phyloP scores from a whole-genome alignment of 2,113 vertebrate species.

The Rhinolophus ferrumequinum region DNA sequence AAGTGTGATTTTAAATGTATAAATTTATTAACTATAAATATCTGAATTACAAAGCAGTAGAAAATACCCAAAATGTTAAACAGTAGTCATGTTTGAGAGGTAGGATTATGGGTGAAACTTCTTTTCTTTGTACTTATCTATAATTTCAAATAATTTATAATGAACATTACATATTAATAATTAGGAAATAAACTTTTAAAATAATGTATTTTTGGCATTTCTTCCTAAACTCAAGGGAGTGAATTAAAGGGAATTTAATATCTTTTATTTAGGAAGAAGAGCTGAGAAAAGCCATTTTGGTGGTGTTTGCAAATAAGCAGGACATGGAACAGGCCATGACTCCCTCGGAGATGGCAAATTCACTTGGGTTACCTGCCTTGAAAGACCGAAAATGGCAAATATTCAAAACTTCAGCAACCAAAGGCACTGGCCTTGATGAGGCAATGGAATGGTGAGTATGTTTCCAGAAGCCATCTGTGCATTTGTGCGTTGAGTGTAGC shows the following conservation, averaged over 20 bases:
- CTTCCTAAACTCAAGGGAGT: not conserved
- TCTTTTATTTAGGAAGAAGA: constrained; percentile 93
- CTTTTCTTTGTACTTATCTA: not conserved
- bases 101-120: not conserved
- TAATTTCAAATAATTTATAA: constrained; percentile 25
- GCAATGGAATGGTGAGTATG: constrained; percentile 97
- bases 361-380: constrained; percentile 94
- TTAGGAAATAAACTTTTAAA: constrained; percentile 38
- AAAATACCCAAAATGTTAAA: not conserved
- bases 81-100: not conserved
- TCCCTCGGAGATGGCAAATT: constrained; percentile 96
- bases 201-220: not conserved
- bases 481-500: not conserved
- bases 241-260: not conserved
- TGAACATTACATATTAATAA: not conserved
- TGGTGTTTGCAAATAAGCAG: constrained; percentile 99
- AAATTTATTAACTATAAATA: not conserved
- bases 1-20: not conserved
- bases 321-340: constrained; percentile 99
- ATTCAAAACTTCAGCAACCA: constrained; percentile 98
- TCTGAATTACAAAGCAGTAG: not conserved
- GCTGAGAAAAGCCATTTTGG: constrained; percentile 97
- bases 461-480: not conserved
- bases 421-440: constrained; percentile 96
- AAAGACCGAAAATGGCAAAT: constrained; percentile 99